Conservation (phyloP, 2,797 vertebrate genomes). For the Rhinichthys osculus region DNA sequence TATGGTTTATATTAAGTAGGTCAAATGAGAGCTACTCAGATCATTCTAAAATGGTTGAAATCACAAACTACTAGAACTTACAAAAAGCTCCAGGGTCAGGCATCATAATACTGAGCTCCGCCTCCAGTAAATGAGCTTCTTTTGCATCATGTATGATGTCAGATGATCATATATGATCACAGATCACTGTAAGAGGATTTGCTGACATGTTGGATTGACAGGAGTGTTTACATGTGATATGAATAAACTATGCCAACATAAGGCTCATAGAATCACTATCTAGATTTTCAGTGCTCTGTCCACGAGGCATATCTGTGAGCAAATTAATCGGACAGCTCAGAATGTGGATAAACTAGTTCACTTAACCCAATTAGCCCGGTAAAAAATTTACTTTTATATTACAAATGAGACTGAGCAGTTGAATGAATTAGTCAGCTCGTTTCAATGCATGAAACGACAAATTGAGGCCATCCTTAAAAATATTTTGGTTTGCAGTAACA, state of each 20-base stretch:
- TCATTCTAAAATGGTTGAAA: not conserved
- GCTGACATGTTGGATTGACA: not conserved
- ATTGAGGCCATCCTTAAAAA: no score
- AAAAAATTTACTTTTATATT: not conserved
- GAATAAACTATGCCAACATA: not conserved
- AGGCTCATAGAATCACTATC: not conserved
- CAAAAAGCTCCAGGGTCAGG: not conserved
- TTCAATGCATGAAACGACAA: not conserved
- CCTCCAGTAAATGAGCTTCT: not conserved
- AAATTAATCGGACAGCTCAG: not conserved
- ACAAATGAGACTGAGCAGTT: not conserved
- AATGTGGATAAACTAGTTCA: not conserved
- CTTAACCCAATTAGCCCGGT: not conserved
- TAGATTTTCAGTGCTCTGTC: not conserved
- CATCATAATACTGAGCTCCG: not conserved
- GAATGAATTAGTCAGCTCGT: not conserved
- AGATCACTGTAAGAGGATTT: slow-evolving; percentile 11
- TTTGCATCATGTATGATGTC: not conserved
- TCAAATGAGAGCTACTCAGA: not conserved
- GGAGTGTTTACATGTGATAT: not conserved
- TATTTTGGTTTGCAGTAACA: no score
- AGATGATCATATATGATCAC: not conserved
- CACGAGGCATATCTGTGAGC: not conserved
- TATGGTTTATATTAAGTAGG: not conserved
- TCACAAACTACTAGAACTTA: not conserved